Base-by-base conservation (phyloP, 2,888 invertebrate species). In the Volucella zonaria region DNA sequence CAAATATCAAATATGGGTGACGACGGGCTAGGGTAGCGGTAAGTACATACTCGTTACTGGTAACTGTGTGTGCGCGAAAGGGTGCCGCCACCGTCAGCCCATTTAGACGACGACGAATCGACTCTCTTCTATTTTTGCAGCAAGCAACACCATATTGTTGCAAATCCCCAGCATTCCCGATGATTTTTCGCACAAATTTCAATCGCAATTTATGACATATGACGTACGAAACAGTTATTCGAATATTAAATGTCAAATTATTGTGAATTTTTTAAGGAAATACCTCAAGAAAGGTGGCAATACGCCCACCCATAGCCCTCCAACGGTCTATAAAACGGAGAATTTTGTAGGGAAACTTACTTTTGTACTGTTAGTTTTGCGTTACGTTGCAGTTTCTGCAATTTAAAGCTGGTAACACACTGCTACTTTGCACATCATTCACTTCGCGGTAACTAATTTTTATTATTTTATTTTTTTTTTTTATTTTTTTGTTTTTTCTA, bases 61-160 rank as follows among this genome's bases (percentile, higher is more conserved):
- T 38, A 18, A 47, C 10, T 43, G 47, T 67, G 51, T 76, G 43
- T 80, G 83, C 71, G 75, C 83, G 52, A 51, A 75, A 80, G 70
- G 75, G 75, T 56, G 56, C 75, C 70, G 38, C 42, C 58, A 9
- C 15, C 61, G 23, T 49, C 58, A 62, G 12, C 73, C 58, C n/a
- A 51, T 31, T 31, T 31, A 31, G 31, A 31, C 31, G 31, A 31
- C 31, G 31, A 31, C 31, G 6, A 31, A 31, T 31, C 54, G 42
- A 58, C 58, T 18, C 58, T 40, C 59, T 59, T 62, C 43, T 45
- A 23, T 58, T 49, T 14, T 40, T 38, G 15, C 23, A 79, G 47
- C 61, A 76, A 62, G 73, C 71, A 76, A 78, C 75, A 81, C 85
- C 85, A 85, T 85, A 85, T 85, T 85, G 85, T 85, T 81, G 85